Base-by-base conservation (phyloP, 2,888 invertebrate species). In the Nineta flava region DNA sequence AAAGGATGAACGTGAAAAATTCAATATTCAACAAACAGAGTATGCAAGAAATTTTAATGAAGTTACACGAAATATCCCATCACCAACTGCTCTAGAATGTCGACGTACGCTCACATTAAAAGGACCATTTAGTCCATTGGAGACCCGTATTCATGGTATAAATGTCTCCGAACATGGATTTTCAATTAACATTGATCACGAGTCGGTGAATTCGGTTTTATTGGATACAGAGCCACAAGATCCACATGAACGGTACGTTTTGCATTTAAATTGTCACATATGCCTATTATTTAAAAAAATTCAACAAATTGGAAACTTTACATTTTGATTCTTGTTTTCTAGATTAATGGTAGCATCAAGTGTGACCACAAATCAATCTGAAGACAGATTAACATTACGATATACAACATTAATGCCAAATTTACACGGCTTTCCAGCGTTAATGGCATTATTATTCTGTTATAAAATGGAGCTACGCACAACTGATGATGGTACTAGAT, bases 401-500 rank as follows among this genome's bases (percentile, higher is more conserved):
- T 79, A 86, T 60, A 93, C 93, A 0, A 92, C 92, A 0, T 61
- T 93, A n/a, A 81, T 95, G 86, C 95, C 95, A 0, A 83, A 83
- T 61, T 80, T 93, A 46, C 83, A 82, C 9, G 93, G 93, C 0
- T 73, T 96, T 51, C 81, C 84, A 0, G 77, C 85, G 7, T 64
- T 95, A 9, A 71, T 93, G 57, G 70, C 81, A 0, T 66, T 95
- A 51, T 70, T 94, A 1, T 96, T 95, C 65, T 77, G 87, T 49
- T 95, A 94, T 0, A 67, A 67, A 9, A 81, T 86, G 63, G 90
- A 93, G 68, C 65, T 93, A 3, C 80, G 86, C 53, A 74, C 81
- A 31, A 79, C 83, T 58, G 50, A 57, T 0, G 64, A 68, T 21
- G 73, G 74, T 10, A 75, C 77, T 0, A 73, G 76, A 17, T 86